Conservation (phyloP, 1,140 invertebrate genomes). For the Centruroides vittatus region DNA sequence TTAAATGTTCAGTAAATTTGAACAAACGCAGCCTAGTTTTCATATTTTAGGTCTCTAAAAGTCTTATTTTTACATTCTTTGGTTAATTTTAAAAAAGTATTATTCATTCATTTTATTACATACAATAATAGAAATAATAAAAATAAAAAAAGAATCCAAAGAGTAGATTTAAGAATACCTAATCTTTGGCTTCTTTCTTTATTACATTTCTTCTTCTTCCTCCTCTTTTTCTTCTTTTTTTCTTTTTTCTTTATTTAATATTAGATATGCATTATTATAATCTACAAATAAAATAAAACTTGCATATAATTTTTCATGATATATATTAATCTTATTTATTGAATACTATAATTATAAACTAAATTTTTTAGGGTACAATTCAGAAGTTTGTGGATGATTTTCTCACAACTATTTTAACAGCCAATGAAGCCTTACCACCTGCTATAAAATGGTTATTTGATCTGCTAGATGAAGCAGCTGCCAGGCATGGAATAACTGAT, state of each 20-base stretch:
- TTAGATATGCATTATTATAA: not conserved
- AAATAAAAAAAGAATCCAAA: no score
- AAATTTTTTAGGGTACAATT: slow-evolving; percentile 53
- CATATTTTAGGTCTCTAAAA: no score
- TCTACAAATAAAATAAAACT: not conserved
- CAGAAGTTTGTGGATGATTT: slow-evolving; percentile 96
- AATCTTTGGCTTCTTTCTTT: no score
- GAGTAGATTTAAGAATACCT: no score
- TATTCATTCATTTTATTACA: no score
- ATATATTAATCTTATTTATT: not conserved
- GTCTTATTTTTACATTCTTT: no score
- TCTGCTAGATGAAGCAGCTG: slow-evolving; percentile 77
- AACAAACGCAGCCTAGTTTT: no score
- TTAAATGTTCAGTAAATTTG: no score
- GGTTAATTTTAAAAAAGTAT: no score
- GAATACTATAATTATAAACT: not conserved
- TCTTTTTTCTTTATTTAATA: not conserved
- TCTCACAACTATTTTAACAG: slow-evolving; percentile 71
- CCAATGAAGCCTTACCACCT: slow-evolving; percentile 65
- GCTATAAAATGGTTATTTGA: slow-evolving; percentile 94
- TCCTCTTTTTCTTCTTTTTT: no score
- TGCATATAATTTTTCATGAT: not conserved
- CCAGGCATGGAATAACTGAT: slow-evolving; percentile 63
- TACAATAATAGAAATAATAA: no score
- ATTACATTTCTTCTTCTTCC: no score